Conservation (phyloP, 2,797 vertebrate species). For the Liasis olivaceus region DNA sequence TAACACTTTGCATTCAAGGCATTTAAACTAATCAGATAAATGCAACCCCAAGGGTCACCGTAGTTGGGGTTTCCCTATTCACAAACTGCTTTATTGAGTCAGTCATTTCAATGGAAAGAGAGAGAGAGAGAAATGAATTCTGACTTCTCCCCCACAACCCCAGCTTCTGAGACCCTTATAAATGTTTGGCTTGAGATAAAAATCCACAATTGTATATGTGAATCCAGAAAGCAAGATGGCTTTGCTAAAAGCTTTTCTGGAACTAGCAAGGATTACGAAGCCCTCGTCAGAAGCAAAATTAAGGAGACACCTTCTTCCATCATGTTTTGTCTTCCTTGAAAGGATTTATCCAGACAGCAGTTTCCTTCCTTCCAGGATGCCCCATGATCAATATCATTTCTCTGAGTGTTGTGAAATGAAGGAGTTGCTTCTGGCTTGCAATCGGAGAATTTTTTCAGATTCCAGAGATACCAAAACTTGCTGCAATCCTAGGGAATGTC, state of each 20-base stretch:
- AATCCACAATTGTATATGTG: not conserved
- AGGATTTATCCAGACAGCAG: not conserved
- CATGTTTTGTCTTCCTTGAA: not conserved
- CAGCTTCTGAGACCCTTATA: not conserved
- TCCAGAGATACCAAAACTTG: not conserved
- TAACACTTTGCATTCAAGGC: not conserved
- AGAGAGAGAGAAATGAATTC: not conserved
- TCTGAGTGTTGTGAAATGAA: not conserved
- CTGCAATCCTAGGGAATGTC: not conserved
- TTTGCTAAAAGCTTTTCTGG: not conserved
- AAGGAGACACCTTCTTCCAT: not conserved
- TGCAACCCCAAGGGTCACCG: not conserved
- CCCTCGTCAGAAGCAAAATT: not conserved
- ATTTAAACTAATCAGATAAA: not conserved
- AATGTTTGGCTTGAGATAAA: not conserved
- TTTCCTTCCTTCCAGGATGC: not conserved
- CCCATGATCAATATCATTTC: not conserved
- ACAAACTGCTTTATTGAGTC: not conserved
- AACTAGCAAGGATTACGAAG: not conserved
- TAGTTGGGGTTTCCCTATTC: not conserved
- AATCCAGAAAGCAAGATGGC: not conserved
- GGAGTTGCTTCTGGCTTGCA: not conserved
- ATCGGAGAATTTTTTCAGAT: conserved; percentile 3
- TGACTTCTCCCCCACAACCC: not conserved
- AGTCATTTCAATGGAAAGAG: not conserved